phyloP scores from a whole-genome alignment of 2,888 invertebrate species.

The Zygothrica quintamaculata region DNA sequence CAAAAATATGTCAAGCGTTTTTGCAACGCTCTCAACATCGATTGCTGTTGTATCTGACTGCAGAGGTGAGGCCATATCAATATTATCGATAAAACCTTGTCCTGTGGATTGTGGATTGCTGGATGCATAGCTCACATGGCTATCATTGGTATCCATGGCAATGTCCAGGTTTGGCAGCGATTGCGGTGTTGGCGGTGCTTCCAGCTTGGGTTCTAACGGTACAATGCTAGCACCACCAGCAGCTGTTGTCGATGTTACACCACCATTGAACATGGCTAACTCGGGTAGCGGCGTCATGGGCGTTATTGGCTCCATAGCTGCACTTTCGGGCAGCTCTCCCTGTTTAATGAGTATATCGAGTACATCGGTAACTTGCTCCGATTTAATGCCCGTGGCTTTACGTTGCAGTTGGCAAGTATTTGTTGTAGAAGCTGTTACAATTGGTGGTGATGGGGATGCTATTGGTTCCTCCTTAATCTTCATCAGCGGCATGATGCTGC shows the following conservation, averaged over 20 bases:
- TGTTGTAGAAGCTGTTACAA: conserved; percentile 3
- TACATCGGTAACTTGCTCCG: conserved; percentile 88
- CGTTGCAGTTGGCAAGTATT: conserved; percentile 38
- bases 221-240: conserved; percentile 60
- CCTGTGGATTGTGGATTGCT: conserved; percentile 25
- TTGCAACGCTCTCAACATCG: conserved; percentile 81
- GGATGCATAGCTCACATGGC: conserved; percentile 40
- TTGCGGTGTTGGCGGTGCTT: conserved; percentile 66
- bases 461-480: conserved; percentile 79
- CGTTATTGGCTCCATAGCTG: conserved; percentile 86
- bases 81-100: conserved; percentile 78
- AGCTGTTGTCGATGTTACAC: conserved; percentile 52
- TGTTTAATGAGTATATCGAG: conserved; percentile 96
- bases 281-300: conserved; percentile 84
- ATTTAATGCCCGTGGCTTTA: conserved; percentile 76
- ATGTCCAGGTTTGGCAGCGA: conserved; percentile 48
- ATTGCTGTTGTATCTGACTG: conserved; percentile 78
- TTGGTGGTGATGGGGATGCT: conserved; percentile 42
- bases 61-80: conserved; percentile 83
- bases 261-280: conserved; percentile 51
- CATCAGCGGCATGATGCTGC: conserved; percentile 59
- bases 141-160: conserved; percentile 73
- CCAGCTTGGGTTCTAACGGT: conserved; percentile 71
- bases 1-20: conserved; percentile 83
- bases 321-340: conserved; percentile 93